A percentile compares a stretch with the other conserved stretches of the same genome.
These are phyloP conservation scores for Anguilla marmorata DNA, from an alignment of 2,797 vertebrate genomes.

Conservation along the genomic window DNA sequence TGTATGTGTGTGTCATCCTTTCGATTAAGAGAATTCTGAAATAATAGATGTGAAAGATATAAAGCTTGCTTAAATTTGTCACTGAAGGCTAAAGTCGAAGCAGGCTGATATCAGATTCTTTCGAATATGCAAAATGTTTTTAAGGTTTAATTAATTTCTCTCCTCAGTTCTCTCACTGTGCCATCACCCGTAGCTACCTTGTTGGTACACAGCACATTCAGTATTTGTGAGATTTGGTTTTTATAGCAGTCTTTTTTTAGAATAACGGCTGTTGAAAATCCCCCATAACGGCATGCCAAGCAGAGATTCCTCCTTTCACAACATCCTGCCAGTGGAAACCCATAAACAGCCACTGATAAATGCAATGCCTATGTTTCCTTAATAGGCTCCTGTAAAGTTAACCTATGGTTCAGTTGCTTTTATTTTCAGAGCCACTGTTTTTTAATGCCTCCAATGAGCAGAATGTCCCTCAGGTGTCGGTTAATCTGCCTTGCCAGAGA, in stretches of 20 bases:
- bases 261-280: conserved; percentile 53
- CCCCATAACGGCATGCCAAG: conserved; percentile 55
- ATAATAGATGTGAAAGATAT: neutral
- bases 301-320: conserved; percentile 43
- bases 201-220: neutral
- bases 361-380: conserved; percentile 34
- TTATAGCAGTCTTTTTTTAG: neutral
- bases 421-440: conserved; percentile 37
- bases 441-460: conserved; percentile 24
- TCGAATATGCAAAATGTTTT: neutral
- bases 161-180: neutral
- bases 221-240: neutral
- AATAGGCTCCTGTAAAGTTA: conserved; percentile 38
- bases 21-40: neutral
- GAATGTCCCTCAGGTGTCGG: neutral
- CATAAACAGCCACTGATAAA: conserved; percentile 43
- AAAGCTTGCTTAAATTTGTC: neutral
- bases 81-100: neutral
- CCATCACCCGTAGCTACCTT: neutral
- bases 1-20: neutral
- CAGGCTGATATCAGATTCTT: neutral
- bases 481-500: conserved; percentile 12
- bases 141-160: neutral
- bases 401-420: conserved; percentile 28
- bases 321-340: conserved; percentile 23